Evolutionary conservation across 2,888 invertebrate genomes (phyloP), one percentile per base, ranked within the genome.

Genomic region (Abrostola tripartita): DNA sequence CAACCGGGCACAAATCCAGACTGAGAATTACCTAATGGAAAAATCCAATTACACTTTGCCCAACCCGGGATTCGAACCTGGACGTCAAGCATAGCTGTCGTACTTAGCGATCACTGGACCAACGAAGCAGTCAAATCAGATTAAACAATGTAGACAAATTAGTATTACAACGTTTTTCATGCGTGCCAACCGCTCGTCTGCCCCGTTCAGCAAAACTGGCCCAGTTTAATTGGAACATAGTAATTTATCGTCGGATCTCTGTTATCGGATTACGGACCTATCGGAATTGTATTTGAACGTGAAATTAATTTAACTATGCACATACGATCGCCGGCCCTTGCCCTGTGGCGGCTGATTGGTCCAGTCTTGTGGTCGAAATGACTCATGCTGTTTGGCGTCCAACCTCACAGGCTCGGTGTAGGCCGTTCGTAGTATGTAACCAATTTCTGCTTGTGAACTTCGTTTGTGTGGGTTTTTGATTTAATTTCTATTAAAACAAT

Each of bases 171-270:
- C 8, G 36, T 52, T 47, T 61, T 40, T 7, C 8, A 35, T n/a
- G 40, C 65, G 56, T 40, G 37, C 12, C 0, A 56, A 5, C 47
- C 67, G 73, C 63, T 12, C 35, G 72, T 68, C 66, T 73, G 37
- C 24, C 9, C 36, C 62, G 59, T 40, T 40, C 51, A 58, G 72
- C 81, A 76, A 68, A 76, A 77, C 81, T 73, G 81, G 81, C 71
- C 83, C 78, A 64, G 78, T 88, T 86, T 89, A 89, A 89, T 89
- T 89, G 88, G 88, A 87, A 84, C 82, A 82, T 80, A 84, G 85
- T 83, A 88, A 89, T 88, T 88, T 89, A 89, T 89, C 86, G 85
- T 74, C 79, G 85, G 86, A 88, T 88, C 88, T 87, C 82, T 78
- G 86, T 85, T 88, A 89, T 88, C 89, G 81, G 87, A 88, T 88